phyloP scores from a whole-genome alignment of 2,888 invertebrate species.

The Lepidonotus clava region DNA sequence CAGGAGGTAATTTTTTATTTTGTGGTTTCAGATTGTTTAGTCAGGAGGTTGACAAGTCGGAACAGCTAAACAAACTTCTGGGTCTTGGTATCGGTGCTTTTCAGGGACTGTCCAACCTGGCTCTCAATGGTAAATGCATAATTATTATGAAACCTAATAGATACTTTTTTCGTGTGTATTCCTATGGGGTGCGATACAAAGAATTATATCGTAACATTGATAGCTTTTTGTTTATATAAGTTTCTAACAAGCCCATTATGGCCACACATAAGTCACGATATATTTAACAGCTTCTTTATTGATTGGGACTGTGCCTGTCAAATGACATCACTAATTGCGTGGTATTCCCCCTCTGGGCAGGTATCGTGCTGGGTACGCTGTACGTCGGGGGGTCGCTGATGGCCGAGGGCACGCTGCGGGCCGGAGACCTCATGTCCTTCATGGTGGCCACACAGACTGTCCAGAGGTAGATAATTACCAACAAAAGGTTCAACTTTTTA shows the following conservation, averaged over 20 bases:
- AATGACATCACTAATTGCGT: neutral
- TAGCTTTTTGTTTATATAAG: no score
- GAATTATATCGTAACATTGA: no score
- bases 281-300: neutral
- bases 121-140: slow-evolving; percentile 81
- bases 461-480: slow-evolving; percentile 86
- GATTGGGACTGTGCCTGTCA: neutral
- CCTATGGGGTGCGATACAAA: no score
- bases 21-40: slow-evolving; percentile 60
- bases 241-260: no score
- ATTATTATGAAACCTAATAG: no score
- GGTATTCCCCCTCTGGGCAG: no score
- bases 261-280: no score
- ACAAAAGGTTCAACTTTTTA: no score
- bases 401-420: slow-evolving; percentile 89
- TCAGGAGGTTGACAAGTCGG: slow-evolving; percentile 87
- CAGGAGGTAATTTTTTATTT: no score
- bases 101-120: slow-evolving; percentile 88
- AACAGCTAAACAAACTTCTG: slow-evolving; percentile 87
- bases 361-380: slow-evolving; percentile 92
- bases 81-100: slow-evolving; percentile 96
- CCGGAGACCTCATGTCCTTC: slow-evolving; percentile 97
- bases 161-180: no score
- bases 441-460: slow-evolving; percentile 97
- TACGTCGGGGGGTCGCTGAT: slow-evolving; percentile 94